Percentiles rank a stretch among this genome's conserved stretches.
phyloP scores from a whole-genome alignment of 1,140 invertebrate species.

The Conopomorpha cramerella region DNA sequence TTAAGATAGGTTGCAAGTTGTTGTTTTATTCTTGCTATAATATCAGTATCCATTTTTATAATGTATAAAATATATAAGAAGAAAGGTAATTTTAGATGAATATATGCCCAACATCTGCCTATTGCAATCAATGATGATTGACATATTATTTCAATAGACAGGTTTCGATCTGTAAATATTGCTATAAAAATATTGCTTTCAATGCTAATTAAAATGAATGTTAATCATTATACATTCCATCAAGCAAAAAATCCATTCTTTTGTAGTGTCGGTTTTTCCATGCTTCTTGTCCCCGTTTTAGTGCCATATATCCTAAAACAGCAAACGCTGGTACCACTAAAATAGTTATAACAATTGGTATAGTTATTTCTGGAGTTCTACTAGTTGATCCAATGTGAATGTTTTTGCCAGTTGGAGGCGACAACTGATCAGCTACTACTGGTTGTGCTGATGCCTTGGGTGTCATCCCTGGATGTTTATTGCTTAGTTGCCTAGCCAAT shows the following conservation, averaged over 20 bases:
- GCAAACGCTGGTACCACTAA: conserved; percentile 68
- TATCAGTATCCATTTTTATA: too few species aligned
- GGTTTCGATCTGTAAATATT: too few species aligned
- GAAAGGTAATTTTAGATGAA: too few species aligned
- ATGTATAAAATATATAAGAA: too few species aligned
- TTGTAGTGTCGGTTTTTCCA: conserved; percentile 78
- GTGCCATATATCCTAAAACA: conserved; percentile 63
- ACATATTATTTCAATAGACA: too few species aligned
- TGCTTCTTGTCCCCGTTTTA: conserved; percentile 70
- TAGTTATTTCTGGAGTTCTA: conserved; percentile 61
- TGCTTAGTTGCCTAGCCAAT: too few species aligned
- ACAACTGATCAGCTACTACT: conserved; percentile 8
- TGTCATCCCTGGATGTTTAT: too few species aligned
- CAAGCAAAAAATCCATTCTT: conserved; percentile 78
- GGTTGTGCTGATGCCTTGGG: conserved; percentile 9
- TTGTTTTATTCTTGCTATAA: too few species aligned
- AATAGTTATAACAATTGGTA: conserved; percentile 69
- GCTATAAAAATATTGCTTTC: conserved; percentile 2
- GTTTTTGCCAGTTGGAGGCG: conserved; percentile 8
- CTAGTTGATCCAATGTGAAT: conserved; percentile 10
- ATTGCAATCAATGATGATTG: too few species aligned
- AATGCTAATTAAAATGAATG: conserved; percentile 4
- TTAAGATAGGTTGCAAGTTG: too few species aligned
- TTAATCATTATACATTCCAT: conserved; percentile 81
- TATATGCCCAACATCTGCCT: too few species aligned